phyloP scores from a whole-genome alignment of 92 coral and sea anemone genomes.

The Plumapathes pennacea region DNA sequence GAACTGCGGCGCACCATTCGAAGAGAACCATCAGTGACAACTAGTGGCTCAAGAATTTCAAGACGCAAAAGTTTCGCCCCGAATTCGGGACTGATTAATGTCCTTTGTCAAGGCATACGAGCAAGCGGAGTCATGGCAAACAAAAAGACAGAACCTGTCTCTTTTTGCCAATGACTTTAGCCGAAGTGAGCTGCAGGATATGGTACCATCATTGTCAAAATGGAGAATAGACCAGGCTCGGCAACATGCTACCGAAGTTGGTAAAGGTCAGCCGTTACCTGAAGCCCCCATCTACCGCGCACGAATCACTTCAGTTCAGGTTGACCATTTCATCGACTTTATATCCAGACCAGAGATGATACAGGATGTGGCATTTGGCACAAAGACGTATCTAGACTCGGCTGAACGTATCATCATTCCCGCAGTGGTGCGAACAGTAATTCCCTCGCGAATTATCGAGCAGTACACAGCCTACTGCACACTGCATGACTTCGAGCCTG shows the following conservation, averaged over 20 bases:
- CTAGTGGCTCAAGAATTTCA: no score
- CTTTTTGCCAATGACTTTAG: constrained; percentile 30
- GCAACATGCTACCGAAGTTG: constrained; percentile 18
- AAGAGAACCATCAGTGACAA: constrained; percentile 2
- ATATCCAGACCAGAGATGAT: no score
- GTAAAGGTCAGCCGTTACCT: background rate
- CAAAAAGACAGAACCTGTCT: constrained; percentile 36
- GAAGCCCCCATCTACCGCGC: background rate
- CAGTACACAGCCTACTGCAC: constrained; percentile 19
- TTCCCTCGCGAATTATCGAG: constrained; percentile 11
- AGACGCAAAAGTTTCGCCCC: no score
- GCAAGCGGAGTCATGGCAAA: constrained; percentile 28
- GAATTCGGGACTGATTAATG: background rate
- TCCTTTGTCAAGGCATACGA: background rate
- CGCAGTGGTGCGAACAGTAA: constrained; percentile 10
- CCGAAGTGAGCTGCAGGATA: constrained; percentile 14
- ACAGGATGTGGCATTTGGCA: constrained; percentile 25
- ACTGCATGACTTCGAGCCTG: constrained; percentile 16
- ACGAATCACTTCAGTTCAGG: no score
- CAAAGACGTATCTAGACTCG: no score
- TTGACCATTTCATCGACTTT: constrained; percentile 18
- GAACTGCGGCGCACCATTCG: constrained; percentile 22
- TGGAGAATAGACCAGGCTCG: constrained; percentile 28
- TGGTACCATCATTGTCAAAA: constrained; percentile 33
- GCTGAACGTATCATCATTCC: constrained; percentile 14